Evolutionary conservation across 2,888 invertebrate genomes (phyloP), one percentile per base, ranked within the genome.

Genomic region (Drosophila nigricruria): DNA sequence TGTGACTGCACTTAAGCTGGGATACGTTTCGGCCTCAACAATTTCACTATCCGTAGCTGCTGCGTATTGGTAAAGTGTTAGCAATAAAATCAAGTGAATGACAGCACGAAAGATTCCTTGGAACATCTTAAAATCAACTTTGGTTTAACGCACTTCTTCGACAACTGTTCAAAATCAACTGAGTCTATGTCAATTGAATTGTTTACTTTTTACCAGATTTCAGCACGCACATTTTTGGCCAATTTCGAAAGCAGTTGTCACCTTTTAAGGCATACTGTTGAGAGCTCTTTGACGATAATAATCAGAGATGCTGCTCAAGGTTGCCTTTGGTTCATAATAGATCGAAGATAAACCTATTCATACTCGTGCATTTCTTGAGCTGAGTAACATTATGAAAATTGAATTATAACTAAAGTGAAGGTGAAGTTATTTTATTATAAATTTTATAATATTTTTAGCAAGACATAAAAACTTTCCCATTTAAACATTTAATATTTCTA

Each of bases 11-110:
- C 45, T 68, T 0, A 56, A 14, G 9, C 49, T 58, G 3, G 58
- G 36, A 52, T 43, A 58, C 18, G 38, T 43, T 16, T 52, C 50
- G 2, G 89, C 79, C 27, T 84, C 86, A 25, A 89, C 70, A 40
- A 90, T 42, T 74, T 88, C 90, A 50, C 89, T 84, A 14, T 85
- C 86, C 18, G 56, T 53, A 10, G 69, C 67, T 14, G 62, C 47
- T 16, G 47, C 20, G n/a, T 43, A 58, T 20, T 57, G 52, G 34
- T 27, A 52, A 40, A 68, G 23, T 25, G 62, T 27, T 47, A 77
- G 38, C 47, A 70, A 23, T 18, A 60, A 14, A 14, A 52, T 30
- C 27, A 69, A 40, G 8, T 16, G 71, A 18, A 66, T 23, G 32
- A 57, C 23, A 16, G 27, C 25, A 20, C 64, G 58, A 6, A 25